A percentile compares a stretch with the other conserved stretches of the same genome.
These are phyloP conservation scores for Exephanes ischioxanthus DNA, from an alignment of 2,888 invertebrate genomes.

Conservation along the genomic window DNA sequence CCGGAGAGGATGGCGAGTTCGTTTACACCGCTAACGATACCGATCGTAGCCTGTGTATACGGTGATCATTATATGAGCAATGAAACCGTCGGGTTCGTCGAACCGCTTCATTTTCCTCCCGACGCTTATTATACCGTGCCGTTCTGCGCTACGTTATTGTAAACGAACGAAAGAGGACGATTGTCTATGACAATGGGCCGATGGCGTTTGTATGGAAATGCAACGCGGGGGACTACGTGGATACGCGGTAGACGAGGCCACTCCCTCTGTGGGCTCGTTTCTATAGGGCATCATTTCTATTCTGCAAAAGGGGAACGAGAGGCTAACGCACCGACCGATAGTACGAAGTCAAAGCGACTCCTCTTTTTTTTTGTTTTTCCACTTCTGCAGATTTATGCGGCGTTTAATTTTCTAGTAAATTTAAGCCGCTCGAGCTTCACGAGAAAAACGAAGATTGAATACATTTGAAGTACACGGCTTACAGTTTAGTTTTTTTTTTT, in stretches of 20 bases:
- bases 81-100: constrained; percentile 27
- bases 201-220: constrained; percentile 29
- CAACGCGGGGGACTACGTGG: neutral
- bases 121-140: neutral
- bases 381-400: neutral
- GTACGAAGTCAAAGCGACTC: neutral
- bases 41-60: constrained; percentile 9
- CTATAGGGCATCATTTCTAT: neutral
- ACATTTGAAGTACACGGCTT: neutral
- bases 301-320: neutral
- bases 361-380: neutral
- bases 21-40: constrained; percentile 23
- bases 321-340: neutral
- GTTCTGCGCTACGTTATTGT: neutral
- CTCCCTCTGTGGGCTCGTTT: neutral
- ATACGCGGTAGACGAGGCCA: constrained; percentile 20
- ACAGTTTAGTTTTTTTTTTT: neutral
- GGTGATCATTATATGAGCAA: neutral
- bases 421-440: neutral
- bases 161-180: neutral
- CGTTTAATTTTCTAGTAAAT: neutral
- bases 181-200: constrained; percentile 34
- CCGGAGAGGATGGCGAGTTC: constrained; percentile 7
- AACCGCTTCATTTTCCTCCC: constrained; percentile 33
- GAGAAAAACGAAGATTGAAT: neutral